Base-by-base conservation (phyloP, 1,140 invertebrate genomes). In the Sarcophaga bullata region DNA sequence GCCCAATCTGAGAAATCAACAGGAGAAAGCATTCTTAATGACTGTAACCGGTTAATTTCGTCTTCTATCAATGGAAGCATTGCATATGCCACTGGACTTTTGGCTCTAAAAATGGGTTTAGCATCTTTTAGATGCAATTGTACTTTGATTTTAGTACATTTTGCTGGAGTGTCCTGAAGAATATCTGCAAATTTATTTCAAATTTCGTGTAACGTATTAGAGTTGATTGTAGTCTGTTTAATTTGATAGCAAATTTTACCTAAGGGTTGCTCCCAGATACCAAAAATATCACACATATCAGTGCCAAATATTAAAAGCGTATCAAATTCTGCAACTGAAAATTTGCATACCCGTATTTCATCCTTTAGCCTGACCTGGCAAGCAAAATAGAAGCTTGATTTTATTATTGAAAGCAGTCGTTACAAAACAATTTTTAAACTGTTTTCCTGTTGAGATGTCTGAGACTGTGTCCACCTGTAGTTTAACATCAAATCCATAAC, bases 1-100 rank as follows among this genome's bases (percentile, higher is more conserved):
- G 88, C 87, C 89, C 91, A 91, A 73, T 89, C 85, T 52, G 86
- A 86, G 81, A 85, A 82, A 46, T 86, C 75, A 13, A 91, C 85
- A 19, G 50, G 81, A 6, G 78, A 19, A 37, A 81, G 73, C 25
- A 83, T 49, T 15, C n/a, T 19, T 5, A 73, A 37, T 15, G 80
- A 47, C 9, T 81, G 80, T 48, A 83, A 50, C 11, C 82, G 47
- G 0, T 83, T 62, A 11, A 83, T 46, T 81, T 82, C 82, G 46
- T 54, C 82, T 82, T 82, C 82, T 48, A 82, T 62, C 19, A 17
- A 17, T 62, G 58, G 58, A 19, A 17, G n/a, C 58, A 62, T 62
- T 3, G 58, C 15, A 15, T 62, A 62, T 62, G 58, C 58, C n/a
- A 19, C n/a, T 5, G 58, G 58, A 4, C 58, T 15, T n/a, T 62